A percentile compares a stretch with the other conserved stretches of the same genome.
These are phyloP conservation scores for Melanerpes aurifrons DNA, from an alignment of 2,113 vertebrate genomes.

Conservation along the genomic window DNA sequence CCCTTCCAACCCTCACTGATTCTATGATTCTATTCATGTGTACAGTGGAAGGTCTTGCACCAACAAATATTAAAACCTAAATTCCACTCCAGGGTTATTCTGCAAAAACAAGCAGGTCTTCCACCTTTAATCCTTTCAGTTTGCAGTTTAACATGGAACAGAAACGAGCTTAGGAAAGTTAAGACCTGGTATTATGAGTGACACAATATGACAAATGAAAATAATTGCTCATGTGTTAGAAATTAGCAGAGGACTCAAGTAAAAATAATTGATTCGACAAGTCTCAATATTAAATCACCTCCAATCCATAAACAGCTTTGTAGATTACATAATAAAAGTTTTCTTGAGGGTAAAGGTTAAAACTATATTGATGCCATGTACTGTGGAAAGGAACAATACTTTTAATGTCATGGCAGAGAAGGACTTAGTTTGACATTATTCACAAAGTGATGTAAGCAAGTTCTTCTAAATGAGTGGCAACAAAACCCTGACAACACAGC, in stretches of 20 bases:
- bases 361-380: neutral
- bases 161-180: neutral
- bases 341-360: neutral
- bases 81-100: neutral
- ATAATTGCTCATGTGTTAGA: neutral
- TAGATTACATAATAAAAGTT: neutral
- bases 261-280: neutral
- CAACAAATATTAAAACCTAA: neutral
- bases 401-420: neutral
- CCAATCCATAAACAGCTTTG: neutral
- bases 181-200: neutral
- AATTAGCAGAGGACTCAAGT: neutral
- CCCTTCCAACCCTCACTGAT: too few relatives aligned
- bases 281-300: neutral
- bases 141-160: neutral
- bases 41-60: neutral
- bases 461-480: neutral
- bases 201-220: neutral
- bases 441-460: neutral
- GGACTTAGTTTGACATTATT: neutral
- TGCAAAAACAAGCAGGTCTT: neutral
- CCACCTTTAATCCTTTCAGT: neutral
- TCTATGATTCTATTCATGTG: neutral
- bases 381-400: neutral
- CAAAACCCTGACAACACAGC: neutral